phyloP scores from a whole-genome alignment of 2,888 invertebrate genomes.

The Macrophya annulata region DNA sequence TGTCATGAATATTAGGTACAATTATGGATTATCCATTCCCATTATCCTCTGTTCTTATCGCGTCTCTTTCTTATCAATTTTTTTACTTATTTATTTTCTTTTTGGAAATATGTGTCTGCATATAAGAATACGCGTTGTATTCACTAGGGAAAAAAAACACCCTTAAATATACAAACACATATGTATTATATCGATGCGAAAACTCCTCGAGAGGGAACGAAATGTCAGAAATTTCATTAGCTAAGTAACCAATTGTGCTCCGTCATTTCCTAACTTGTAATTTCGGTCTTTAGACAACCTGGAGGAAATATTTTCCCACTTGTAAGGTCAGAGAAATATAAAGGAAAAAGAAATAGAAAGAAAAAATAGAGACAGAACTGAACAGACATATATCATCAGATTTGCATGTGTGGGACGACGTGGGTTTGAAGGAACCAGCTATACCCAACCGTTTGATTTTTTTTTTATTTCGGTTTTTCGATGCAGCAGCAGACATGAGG shows the following conservation, averaged over 20 bases:
- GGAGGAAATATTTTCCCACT: neutral
- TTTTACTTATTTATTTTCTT: neutral
- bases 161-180: neutral
- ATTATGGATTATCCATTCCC: neutral
- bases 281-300: neutral
- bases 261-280: neutral
- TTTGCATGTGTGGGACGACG: neutral
- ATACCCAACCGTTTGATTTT: neutral
- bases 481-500: neutral
- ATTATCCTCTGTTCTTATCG: neutral
- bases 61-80: neutral
- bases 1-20: neutral
- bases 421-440: slow-evolving; percentile 1
- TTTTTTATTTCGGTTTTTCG: neutral
- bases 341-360: neutral
- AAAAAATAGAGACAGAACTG: neutral
- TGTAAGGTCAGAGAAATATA: neutral
- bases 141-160: neutral
- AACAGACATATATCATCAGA: too few relatives aligned
- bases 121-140: neutral
- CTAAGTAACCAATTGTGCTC: neutral
- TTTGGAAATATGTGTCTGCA: neutral
- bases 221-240: neutral
- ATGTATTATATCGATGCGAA: neutral
- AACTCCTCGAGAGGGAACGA: too few relatives aligned